Conservation (phyloP, 2,888 invertebrate genomes). For the Blastobasis adustella region DNA sequence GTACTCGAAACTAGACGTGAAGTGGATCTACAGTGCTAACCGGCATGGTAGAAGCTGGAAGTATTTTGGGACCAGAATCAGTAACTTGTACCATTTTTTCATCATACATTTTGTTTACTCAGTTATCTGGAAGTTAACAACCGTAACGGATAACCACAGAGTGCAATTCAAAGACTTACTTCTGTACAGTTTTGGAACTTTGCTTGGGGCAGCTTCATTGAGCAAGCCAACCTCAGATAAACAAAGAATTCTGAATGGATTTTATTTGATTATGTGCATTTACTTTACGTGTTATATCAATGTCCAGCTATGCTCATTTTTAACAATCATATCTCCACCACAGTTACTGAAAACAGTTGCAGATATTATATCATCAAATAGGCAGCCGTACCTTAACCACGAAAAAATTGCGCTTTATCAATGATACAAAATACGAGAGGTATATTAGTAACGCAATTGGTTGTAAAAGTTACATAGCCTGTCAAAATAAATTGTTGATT, state of each 20-base stretch:
- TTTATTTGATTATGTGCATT: conserved; percentile 41
- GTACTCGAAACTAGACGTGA: conserved; percentile 37
- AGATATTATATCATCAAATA: conserved; percentile 38
- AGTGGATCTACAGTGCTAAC: conserved; percentile 45
- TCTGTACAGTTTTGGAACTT: conserved; percentile 42
- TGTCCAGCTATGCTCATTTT: conserved; percentile 46
- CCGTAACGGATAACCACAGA: conserved; percentile 27
- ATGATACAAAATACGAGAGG: conserved; percentile 31
- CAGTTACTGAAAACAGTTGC: conserved; percentile 32
- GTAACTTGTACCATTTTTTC: conserved; percentile 42
- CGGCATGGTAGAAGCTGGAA: conserved; percentile 40
- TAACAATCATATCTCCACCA: conserved; percentile 46
- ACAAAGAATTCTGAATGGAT: conserved; percentile 42
- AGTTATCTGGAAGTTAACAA: conserved; percentile 33
- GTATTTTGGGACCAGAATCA: conserved; percentile 32
- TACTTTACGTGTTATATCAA: conserved; percentile 43
- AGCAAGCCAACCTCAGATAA: conserved; percentile 36
- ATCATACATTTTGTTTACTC: conserved; percentile 41
- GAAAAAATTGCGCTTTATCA: conserved; percentile 35
- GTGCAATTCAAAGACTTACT: conserved; percentile 30
- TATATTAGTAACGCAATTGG: conserved; percentile 34
- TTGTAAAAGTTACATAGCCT: conserved; percentile 34
- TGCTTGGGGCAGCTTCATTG: conserved; percentile 39
- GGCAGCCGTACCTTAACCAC: conserved; percentile 27
- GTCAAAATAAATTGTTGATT: conserved; percentile 23